phyloP scores from a whole-genome alignment of 2,888 invertebrate genomes.

The Athalia rosae region DNA sequence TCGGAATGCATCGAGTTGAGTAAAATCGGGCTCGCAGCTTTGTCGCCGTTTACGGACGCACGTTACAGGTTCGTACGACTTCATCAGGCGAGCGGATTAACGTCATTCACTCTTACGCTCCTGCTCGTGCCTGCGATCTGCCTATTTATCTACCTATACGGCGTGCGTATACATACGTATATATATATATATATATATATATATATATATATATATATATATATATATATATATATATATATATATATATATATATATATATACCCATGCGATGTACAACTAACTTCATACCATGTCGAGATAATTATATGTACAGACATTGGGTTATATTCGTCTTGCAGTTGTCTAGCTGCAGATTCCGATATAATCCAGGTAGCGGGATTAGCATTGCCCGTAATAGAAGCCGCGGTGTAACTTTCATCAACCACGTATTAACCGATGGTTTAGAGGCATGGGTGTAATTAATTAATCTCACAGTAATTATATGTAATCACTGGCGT shows the following conservation, averaged over 20 bases:
- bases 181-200: too few relatives aligned
- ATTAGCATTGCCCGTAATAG: constrained; percentile 42
- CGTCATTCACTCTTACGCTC: constrained; percentile 11
- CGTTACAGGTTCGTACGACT: neutral
- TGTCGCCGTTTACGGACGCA: neutral
- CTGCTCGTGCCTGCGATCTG: constrained; percentile 8
- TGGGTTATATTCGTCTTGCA: constrained; percentile 43
- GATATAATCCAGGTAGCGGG: constrained; percentile 44
- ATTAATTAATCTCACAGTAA: constrained; percentile 68
- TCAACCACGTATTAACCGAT: constrained; percentile 46
- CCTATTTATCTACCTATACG: neutral
- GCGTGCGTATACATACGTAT: too few relatives aligned
- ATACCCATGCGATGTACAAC: neutral
- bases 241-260: too few relatives aligned
- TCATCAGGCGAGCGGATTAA: neutral
- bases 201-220: constrained; percentile 14
- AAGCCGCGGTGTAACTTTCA: constrained; percentile 45
- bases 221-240: too few relatives aligned
- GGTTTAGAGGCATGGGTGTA: constrained; percentile 53
- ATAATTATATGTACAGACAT: constrained; percentile 7
- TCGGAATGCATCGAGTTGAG: too few relatives aligned
- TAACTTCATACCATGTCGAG: neutral
- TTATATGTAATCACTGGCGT: constrained; percentile 67
- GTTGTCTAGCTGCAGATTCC: constrained; percentile 37
- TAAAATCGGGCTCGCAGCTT: neutral